Conservation (phyloP, 2,888 invertebrate species). For the Microchrysa polita region DNA sequence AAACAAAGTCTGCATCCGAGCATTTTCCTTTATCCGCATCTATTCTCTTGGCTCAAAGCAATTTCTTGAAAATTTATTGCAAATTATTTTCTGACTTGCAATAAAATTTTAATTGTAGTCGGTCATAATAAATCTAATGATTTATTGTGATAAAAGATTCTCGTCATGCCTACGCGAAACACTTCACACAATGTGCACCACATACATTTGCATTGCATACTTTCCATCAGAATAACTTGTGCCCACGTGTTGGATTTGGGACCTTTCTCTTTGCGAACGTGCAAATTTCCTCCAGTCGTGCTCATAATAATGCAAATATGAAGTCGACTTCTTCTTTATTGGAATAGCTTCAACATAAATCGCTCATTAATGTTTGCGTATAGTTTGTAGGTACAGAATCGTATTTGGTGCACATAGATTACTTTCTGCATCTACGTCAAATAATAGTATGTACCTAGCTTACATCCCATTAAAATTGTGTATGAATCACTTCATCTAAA, state of each 20-base stretch:
- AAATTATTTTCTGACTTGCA: no score
- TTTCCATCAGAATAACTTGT: background rate
- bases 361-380: background rate
- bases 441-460: slow-evolving; percentile 17
- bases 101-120: no score
- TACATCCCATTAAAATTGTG: background rate
- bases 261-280: background rate
- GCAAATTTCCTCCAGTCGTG: background rate
- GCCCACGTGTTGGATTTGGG: background rate
- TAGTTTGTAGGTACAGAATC: no score
- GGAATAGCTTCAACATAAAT: slow-evolving; percentile 6
- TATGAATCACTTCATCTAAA: background rate
- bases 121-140: no score
- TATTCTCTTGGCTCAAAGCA: no score
- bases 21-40: no score
- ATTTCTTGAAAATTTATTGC: no score
- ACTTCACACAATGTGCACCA: no score
- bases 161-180: background rate
- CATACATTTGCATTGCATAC: no score
- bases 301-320: background rate
- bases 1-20: no score
- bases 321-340: slow-evolving; percentile 1
- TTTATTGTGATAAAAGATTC: no score
- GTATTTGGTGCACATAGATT: background rate
- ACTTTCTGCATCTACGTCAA: slow-evolving; percentile 16